Evolutionary conservation across 2,888 invertebrate genomes (phyloP).

Genomic region (Tipula lateralis): DNA sequence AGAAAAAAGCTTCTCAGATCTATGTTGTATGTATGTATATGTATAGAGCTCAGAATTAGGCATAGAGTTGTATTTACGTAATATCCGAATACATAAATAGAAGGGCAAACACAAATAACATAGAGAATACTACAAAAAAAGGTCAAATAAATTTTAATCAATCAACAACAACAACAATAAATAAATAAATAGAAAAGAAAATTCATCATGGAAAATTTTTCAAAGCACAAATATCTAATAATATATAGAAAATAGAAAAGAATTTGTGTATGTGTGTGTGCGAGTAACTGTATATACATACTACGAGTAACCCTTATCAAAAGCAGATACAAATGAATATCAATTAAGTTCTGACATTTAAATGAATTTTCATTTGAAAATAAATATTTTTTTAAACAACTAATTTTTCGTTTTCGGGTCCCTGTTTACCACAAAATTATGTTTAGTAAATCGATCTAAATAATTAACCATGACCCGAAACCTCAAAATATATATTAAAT

Average conservation of each 20-base stretch:
- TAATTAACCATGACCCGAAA: neutral
- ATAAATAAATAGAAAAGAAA: neutral
- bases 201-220: neutral
- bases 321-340: conserved; percentile 14
- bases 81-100: neutral
- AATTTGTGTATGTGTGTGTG: neutral
- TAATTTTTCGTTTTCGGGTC: neutral
- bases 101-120: neutral
- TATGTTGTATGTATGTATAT: neutral
- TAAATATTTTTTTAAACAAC: neutral
- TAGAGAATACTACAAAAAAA: neutral
- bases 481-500: neutral
- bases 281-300: neutral
- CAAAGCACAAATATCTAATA: too few relatives aligned
- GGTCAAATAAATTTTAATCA: conserved; percentile 24
- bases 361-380: conserved; percentile 1
- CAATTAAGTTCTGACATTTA: conserved; percentile 11
- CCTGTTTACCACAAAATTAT: neutral
- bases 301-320: neutral
- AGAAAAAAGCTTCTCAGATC: neutral
- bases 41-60: neutral
- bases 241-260: too few relatives aligned
- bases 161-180: neutral
- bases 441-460: neutral
- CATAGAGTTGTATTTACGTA: neutral